Evolutionary conservation across 2,797 vertebrate genomes (phyloP).

Genomic region (Anguilla marmorata): DNA sequence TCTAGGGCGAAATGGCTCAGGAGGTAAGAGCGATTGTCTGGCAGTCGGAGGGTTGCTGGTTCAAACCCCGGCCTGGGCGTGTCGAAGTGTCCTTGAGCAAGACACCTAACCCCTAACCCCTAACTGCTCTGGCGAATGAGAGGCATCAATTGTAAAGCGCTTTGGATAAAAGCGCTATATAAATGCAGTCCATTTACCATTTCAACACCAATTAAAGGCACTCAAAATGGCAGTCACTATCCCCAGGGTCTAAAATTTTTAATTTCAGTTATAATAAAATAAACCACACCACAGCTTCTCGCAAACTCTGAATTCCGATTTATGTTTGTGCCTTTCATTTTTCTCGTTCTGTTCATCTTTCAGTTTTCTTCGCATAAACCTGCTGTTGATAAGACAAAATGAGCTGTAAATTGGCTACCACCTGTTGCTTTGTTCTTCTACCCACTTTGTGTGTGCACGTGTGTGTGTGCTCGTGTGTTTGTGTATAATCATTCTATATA

Average conservation of each 20-base stretch:
- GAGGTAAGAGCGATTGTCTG: too few relatives aligned
- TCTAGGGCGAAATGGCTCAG: too few relatives aligned
- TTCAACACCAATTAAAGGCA: neutral
- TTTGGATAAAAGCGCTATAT: too few relatives aligned
- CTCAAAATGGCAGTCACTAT: neutral
- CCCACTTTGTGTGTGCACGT: conserved; percentile 9
- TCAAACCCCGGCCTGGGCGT: too few relatives aligned
- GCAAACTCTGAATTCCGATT: neutral
- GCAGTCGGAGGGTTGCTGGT: too few relatives aligned
- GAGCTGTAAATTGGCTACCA: conserved; percentile 39
- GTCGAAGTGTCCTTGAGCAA: too few relatives aligned
- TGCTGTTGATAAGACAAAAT: conserved; percentile 23
- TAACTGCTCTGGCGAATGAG: too few relatives aligned
- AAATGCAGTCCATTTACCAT: too few relatives aligned
- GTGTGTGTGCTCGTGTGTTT: conserved; percentile 4
- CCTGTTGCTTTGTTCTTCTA: conserved; percentile 39
- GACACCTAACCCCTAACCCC: too few relatives aligned
- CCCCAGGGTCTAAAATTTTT: neutral
- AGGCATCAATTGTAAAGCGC: too few relatives aligned
- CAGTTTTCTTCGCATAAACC: conserved; percentile 23
- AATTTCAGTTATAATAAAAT: neutral
- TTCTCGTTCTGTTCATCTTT: conserved; percentile 25
- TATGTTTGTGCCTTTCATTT: conserved; percentile 26
- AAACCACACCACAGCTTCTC: neutral
- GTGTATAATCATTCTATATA: conserved; percentile 45